Conservation (phyloP, 2,797 vertebrate genomes). For the Siniperca undulata region DNA sequence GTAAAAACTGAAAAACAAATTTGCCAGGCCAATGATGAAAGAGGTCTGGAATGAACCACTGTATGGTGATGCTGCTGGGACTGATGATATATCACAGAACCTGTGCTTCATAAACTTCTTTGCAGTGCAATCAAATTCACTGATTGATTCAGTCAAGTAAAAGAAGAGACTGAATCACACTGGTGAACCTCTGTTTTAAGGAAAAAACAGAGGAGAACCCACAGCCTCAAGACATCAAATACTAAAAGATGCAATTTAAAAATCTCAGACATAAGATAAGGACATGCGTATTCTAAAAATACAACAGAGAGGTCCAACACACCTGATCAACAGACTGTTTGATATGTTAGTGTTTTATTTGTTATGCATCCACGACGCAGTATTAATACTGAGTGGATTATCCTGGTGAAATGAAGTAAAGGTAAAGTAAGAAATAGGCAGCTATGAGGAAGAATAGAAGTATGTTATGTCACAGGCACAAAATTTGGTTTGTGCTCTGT, state of each 20-base stretch:
- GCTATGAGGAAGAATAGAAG: background rate
- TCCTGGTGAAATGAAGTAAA: background rate
- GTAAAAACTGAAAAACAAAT: conserved; percentile 30
- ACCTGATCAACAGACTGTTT: background rate
- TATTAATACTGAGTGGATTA: background rate
- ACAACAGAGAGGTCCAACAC: background rate
- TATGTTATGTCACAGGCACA: background rate
- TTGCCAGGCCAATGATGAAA: conserved; percentile 3
- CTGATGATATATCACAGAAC: background rate
- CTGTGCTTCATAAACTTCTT: background rate
- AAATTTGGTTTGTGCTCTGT: accelerated
- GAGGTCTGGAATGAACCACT: background rate
- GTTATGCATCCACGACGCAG: background rate
- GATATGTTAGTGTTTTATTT: background rate
- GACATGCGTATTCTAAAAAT: background rate
- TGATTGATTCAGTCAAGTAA: background rate
- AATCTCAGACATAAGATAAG: background rate
- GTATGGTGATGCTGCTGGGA: background rate
- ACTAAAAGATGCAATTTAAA: no score
- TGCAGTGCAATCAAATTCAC: background rate
- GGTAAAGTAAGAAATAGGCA: background rate
- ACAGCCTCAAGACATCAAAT: background rate
- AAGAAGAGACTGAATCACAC: background rate
- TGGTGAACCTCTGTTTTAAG: background rate
- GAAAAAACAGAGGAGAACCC: background rate